Evolutionary conservation across 2,113 vertebrate genomes (phyloP), one percentile per base, ranked within the genome.

Genomic region (Asarcornis scutulata): DNA sequence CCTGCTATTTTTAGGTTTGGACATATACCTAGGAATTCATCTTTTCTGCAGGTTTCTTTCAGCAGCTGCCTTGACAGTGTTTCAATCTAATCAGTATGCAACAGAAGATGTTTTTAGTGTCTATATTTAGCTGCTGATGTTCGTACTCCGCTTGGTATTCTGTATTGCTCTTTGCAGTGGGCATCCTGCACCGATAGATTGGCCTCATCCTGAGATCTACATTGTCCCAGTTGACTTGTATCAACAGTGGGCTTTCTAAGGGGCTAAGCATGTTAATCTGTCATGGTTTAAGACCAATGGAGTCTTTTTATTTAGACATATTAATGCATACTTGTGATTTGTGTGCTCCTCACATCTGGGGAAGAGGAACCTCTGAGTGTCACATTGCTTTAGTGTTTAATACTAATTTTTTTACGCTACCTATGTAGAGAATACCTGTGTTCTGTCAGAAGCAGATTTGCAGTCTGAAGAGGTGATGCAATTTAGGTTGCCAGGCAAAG

Each of bases 91-190:
- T 97, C 71, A 73, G 88, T 88, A 92, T 94, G 86, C 88, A 86
- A 1, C 5, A 11, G 73, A n/a, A 71, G 56, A 71, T 93, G 83
- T 40, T 91, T 88, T 93, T 88, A 38, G 34, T 94, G 16, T 86
- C 93, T 96, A 93, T 93, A 93, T 91, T 89, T 95, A 95, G 93
- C 83, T 89, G 56, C 77, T 95, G 91, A 60, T 92, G 89, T 95
- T 95, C 48, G n/a, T 60, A 38, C 10, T 9, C 46, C 86, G 4
- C 50, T 87, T 90, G 42, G 14, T 89, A 78, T 92, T 94, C 69
- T 73, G 50, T 80, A 16, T 55, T 76, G 58, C 38, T 75, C 56
- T 86, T 91, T 36, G 46, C 93, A 86, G 76, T 71, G 92, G 88
- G 56, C 73, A 68, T 78, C 79, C 77, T 91, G 16, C 53, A n/a